A percentile compares a stretch with the other conserved stretches of the same genome.
Conservation (phyloP, 2,888 invertebrate genomes). For the Adelphocoris suturalis region DNA sequence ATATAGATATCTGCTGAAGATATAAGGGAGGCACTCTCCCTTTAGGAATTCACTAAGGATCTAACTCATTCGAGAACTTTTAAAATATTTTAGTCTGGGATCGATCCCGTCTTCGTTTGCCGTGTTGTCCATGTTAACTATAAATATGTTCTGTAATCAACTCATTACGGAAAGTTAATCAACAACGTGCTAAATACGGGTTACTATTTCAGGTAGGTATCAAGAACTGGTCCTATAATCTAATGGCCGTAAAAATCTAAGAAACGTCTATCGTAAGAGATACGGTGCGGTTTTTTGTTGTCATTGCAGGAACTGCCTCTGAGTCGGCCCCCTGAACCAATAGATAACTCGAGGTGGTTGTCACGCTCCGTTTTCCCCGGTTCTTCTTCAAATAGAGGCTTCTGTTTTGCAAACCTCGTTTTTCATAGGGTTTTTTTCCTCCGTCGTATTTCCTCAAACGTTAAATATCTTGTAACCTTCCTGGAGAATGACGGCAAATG, state of each 20-base stretch:
- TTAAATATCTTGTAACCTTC: background rate
- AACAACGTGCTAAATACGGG: no score
- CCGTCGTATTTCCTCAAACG: background rate
- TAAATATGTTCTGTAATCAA: no score
- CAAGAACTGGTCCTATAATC: background rate
- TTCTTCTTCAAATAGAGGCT: constrained; percentile 4
- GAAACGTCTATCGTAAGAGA: background rate
- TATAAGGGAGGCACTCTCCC: no score
- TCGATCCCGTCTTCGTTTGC: no score
- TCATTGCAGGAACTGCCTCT: background rate
- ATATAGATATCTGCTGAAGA: no score
- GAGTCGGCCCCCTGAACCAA: background rate
- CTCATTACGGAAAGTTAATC: no score
- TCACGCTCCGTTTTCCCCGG: constrained; percentile 5
- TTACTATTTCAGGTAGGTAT: no score
- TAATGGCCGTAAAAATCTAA: background rate
- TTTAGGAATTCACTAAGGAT: no score
- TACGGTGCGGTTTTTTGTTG: background rate
- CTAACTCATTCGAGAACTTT: no score
- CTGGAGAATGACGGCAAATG: background rate
- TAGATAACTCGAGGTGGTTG: background rate
- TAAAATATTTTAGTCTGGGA: no score
- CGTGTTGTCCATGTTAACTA: no score
- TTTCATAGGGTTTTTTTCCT: no score
- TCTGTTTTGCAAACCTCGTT: background rate